phyloP scores from a whole-genome alignment of 2,797 vertebrate species.

The Rhinichthys osculus region DNA sequence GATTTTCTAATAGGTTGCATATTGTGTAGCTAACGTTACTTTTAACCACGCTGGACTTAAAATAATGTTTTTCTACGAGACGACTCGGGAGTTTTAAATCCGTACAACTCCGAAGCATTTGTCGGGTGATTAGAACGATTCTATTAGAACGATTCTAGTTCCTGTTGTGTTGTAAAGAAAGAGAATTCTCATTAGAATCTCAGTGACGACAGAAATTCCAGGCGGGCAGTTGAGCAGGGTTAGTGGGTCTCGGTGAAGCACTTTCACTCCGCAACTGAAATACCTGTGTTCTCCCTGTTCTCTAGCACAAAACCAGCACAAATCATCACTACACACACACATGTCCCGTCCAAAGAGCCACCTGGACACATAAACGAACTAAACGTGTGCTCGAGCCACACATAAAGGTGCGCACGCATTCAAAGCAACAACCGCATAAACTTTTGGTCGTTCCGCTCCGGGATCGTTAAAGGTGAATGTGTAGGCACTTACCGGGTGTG shows the following conservation, averaged over 20 bases:
- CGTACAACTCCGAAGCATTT: not conserved
- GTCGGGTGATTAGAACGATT: not conserved
- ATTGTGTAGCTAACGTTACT: not conserved
- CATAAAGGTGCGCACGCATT: not conserved
- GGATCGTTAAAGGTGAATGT: conserved; percentile 37
- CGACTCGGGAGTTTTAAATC: not conserved
- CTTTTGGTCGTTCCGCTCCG: conserved; percentile 22
- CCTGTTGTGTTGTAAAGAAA: not conserved
- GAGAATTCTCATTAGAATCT: not conserved
- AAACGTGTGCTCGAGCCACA: not conserved
- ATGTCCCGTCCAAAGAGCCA: not conserved
- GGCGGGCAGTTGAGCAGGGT: not conserved
- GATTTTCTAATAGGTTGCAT: not conserved
- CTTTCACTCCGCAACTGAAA: not conserved
- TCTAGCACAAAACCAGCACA: not conserved
- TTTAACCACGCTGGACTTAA: no score
- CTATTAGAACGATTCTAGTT: no score
- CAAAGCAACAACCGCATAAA: conserved; percentile 10
- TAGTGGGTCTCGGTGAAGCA: not conserved
- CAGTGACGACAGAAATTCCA: not conserved
- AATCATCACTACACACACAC: not conserved
- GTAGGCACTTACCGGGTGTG: conserved; percentile 61
- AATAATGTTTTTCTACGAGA: not conserved
- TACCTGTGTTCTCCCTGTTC: not conserved
- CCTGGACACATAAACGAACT: not conserved